Percentiles rank a stretch among this genome's conserved stretches.
These are phyloP conservation scores for Gisinianus flammeolus DNA, from an alignment of 2,888 invertebrate genomes.

Conservation along the genomic window DNA sequence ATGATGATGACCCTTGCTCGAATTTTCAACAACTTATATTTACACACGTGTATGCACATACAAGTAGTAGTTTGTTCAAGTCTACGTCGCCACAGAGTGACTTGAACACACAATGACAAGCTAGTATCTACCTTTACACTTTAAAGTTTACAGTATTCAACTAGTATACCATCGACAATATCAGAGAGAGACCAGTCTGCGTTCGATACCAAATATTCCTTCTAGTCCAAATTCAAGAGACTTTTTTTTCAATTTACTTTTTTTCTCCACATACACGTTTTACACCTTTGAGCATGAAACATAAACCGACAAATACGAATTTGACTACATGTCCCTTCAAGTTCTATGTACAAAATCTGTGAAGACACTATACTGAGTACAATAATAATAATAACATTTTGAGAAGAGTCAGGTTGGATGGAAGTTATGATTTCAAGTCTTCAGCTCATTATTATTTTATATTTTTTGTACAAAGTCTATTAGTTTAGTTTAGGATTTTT, in stretches of 20 bases:
- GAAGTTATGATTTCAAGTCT: background rate
- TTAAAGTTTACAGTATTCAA: background rate
- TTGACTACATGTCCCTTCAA: background rate
- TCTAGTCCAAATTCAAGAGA: background rate
- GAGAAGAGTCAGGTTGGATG: background rate
- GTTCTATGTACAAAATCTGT: background rate
- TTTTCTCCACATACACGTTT: background rate
- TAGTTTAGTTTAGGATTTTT: background rate
- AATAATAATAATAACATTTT: no score
- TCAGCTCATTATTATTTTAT: background rate
- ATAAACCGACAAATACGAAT: background rate
- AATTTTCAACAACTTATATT: no score
- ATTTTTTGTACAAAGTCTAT: background rate
- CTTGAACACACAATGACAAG: background rate
- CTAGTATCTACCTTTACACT: background rate
- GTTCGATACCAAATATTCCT: background rate
- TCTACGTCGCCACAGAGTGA: background rate
- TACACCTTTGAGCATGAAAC: background rate
- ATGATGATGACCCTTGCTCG: no score
- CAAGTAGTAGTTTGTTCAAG: background rate
- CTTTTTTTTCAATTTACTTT: background rate
- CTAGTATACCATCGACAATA: background rate
- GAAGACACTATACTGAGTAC: no score
- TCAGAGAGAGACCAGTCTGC: background rate
- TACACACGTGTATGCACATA: no score